Evolutionary conservation across 1,140 invertebrate genomes (phyloP), one percentile per base, ranked within the genome.

Genomic region (Drosophila sturtevanti): DNA sequence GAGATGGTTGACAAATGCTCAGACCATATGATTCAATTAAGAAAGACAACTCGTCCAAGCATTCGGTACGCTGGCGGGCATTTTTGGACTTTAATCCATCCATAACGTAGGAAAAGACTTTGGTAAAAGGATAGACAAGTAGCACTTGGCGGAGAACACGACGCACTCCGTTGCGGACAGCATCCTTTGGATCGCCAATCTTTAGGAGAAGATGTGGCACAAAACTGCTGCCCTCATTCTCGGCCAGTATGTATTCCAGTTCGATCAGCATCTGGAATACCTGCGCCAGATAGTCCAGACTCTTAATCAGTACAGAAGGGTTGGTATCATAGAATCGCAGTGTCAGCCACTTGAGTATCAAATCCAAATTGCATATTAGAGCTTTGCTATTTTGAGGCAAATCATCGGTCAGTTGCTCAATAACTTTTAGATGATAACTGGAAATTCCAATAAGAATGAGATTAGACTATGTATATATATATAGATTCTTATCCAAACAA

Each of bases 291-390:
- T 99, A 99, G 77, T 99, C 98, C 56, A 99, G 92, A 51, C 97
- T 97, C 94, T 98, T 98, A 59, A 99, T 93, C 31, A 99, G 93
- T 27, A 99, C 98, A 22, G 98, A 98, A 16, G 98, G 98, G 93
- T 99, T 99, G 9, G 98, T 99, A 93, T 99, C 98, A 85, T 99
- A 99, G 92, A 99, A 99, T 72, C 98, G 93, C 12, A 99, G 91
- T 0, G 98, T 99, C 68, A 99, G 91, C 99, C 99, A 99, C 92
- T 98, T 99, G 10, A 99, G 93, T 66, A 99, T 96, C 41, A 99
- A 93, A 93, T 99, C 99, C 61, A 99, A 93, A 93, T 99, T 99
- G 11, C 95, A 95, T 27, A 98, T 94, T 18, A 98, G 94, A 4
- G 97, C 96, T 84, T 95, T 94, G 12, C 94, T 94, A 76, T 97